These are phyloP conservation scores for Drosophila pectinifera DNA, from an alignment of 1,140 invertebrate species.

Conservation along the genomic window DNA sequence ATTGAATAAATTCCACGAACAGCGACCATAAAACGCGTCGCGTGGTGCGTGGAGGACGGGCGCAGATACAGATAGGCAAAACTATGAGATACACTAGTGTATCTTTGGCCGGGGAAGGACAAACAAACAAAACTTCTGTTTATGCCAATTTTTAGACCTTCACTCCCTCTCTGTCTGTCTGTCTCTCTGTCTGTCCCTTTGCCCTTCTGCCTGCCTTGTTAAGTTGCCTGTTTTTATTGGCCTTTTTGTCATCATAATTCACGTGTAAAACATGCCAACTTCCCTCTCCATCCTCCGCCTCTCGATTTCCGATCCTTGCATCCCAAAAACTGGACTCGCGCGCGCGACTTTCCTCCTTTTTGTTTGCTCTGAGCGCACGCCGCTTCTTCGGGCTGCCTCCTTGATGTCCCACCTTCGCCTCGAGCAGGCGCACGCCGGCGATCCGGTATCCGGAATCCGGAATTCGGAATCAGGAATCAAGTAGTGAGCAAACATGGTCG, in stretches of 20 bases:
- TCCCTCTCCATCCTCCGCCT: no score
- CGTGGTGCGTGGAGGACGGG: conserved; percentile 46
- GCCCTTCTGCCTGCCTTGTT: conserved; percentile 3
- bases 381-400: conserved; percentile 4
- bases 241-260: conserved; percentile 74
- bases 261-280: conserved; percentile 71
- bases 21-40: conserved; percentile 74
- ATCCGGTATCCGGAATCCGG: conserved; percentile 23
- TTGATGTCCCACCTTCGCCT: conserved; percentile 1
- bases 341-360: conserved; percentile 58
- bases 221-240: conserved; percentile 57
- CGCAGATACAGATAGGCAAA: conserved; percentile 20
- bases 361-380: conserved; percentile 55
- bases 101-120: conserved; percentile 36
- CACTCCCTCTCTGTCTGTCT: conserved; percentile 37
- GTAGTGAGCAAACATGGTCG: conserved; percentile 60
- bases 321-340: conserved; percentile 20
- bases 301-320: conserved; percentile 20
- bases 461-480: conserved; percentile 57
- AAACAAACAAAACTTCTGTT: conserved; percentile 36
- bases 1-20: conserved; percentile 78
- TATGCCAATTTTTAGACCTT: conserved; percentile 78
- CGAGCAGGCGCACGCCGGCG: conserved; percentile 27
- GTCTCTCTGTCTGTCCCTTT: not conserved
- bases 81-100: conserved; percentile 18